A percentile compares a stretch with the other conserved stretches of the same genome.
Evolutionary conservation across 1,140 invertebrate genomes (phyloP).

Genomic region (Cardiocondyla obscurior): DNA sequence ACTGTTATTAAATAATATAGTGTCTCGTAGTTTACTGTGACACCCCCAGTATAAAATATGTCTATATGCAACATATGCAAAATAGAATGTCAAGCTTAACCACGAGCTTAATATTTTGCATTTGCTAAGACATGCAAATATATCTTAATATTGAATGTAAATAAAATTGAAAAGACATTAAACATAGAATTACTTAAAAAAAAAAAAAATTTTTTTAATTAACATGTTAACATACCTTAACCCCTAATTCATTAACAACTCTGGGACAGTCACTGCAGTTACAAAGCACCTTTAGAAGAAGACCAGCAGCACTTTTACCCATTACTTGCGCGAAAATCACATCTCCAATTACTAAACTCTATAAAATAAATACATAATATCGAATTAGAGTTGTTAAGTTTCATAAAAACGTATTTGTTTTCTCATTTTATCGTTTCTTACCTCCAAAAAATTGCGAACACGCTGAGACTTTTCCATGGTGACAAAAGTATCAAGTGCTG

Average conservation of each 20-base stretch:
- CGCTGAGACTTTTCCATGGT: constrained; percentile 89
- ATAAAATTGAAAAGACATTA: not conserved
- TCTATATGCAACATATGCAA: no score
- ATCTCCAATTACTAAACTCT: constrained; percentile 93
- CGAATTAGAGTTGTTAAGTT: constrained; percentile 35
- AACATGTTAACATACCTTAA: constrained; percentile 86
- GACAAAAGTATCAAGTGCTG: constrained; percentile 93
- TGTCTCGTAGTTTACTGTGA: no score
- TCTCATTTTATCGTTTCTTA: constrained; percentile 76
- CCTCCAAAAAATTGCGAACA: constrained; percentile 91
- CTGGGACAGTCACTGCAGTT: constrained; percentile 90
- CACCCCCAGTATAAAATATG: no score
- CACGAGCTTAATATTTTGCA: no score
- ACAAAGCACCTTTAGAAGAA: constrained; percentile 93
- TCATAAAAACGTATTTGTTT: not conserved
- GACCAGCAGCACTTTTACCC: constrained; percentile 88
- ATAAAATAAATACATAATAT: constrained; percentile 70
- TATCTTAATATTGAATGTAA: no score
- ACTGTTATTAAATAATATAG: no score
- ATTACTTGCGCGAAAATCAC: constrained; percentile 92
- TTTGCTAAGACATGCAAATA: no score
- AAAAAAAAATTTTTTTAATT: not conserved
- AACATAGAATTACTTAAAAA: not conserved
- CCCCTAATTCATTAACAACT: constrained; percentile 92
- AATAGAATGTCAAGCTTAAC: no score